phyloP scores from a whole-genome alignment of 2,888 invertebrate genomes.

The Steromphala cineraria region DNA sequence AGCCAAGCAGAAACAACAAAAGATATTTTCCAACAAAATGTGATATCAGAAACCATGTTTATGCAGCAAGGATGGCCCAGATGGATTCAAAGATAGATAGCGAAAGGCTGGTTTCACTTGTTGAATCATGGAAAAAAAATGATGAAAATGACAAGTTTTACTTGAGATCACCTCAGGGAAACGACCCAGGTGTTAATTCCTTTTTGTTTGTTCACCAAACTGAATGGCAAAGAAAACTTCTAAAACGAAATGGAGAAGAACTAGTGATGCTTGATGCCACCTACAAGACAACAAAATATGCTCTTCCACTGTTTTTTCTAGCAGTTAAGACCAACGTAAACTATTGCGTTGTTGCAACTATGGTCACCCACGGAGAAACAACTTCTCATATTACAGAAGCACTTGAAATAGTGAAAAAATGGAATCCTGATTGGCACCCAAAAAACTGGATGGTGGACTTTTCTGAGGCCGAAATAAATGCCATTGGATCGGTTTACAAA shows the following conservation, averaged over 20 bases:
- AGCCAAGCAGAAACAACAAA: background rate
- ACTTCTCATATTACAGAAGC: slow-evolving; percentile 26
- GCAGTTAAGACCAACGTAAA: slow-evolving; percentile 36
- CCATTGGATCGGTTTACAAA: slow-evolving; percentile 30
- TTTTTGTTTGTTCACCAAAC: slow-evolving; percentile 41
- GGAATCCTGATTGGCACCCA: slow-evolving; percentile 29
- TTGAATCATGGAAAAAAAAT: background rate
- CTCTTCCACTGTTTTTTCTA: slow-evolving; percentile 42
- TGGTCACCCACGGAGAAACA: too few relatives aligned
- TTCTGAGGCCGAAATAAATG: slow-evolving; percentile 33
- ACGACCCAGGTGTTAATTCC: too few relatives aligned
- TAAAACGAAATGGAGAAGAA: slow-evolving; percentile 35
- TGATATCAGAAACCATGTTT: background rate
- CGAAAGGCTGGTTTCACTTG: too few relatives aligned
- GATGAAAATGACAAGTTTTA: background rate
- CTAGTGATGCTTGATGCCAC: slow-evolving; percentile 43
- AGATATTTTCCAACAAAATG: background rate
- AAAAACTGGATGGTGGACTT: slow-evolving; percentile 35
- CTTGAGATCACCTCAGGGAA: background rate
- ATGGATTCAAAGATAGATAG: background rate
- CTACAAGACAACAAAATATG: slow-evolving; percentile 39
- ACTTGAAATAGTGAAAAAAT: slow-evolving; percentile 10
- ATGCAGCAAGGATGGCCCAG: background rate
- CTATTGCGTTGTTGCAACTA: slow-evolving; percentile 32
- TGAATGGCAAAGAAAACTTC: slow-evolving; percentile 30